These are phyloP conservation scores for Rhingia rostrata DNA, from an alignment of 2,888 invertebrate genomes.

Conservation along the genomic window DNA sequence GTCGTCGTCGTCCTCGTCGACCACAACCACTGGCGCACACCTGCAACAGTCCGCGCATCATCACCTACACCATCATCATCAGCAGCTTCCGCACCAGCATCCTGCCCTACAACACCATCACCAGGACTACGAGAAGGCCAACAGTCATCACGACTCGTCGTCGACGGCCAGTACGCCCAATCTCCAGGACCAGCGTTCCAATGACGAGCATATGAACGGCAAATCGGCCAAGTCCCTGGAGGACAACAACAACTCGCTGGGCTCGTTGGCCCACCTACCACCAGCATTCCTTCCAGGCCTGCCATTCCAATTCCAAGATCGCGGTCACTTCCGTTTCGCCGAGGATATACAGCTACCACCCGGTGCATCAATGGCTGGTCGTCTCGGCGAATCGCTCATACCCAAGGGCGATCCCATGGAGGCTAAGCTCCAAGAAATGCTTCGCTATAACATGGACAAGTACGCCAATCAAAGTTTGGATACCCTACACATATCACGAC, in stretches of 20 bases:
- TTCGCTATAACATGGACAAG: conserved; percentile 97
- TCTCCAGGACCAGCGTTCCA: conserved; percentile 79
- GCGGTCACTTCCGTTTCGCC: conserved; percentile 91
- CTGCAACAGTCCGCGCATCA: conserved; percentile 76
- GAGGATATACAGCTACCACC: conserved; percentile 91
- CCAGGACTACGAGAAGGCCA: conserved; percentile 78
- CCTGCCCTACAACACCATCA: conserved; percentile 74
- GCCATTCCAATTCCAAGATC: conserved; percentile 92
- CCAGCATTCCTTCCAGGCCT: conserved; percentile 83
- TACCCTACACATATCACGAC: conserved; percentile 96
- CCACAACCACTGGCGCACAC: conserved; percentile 44
- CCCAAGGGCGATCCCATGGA: conserved; percentile 97
- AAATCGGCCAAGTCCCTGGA: conserved; percentile 77
- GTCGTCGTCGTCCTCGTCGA: conserved; percentile 28
- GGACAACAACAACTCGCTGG: conserved; percentile 80
- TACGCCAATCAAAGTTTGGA: conserved; percentile 96
- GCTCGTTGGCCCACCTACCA: conserved; percentile 81
- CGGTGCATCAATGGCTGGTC: conserved; percentile 90
- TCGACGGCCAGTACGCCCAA: conserved; percentile 84
- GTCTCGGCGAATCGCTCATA: conserved; percentile 94
- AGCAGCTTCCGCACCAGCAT: conserved; percentile 76
- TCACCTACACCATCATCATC: conserved; percentile 75
- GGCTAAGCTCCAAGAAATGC: conserved; percentile 95
- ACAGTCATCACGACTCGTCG: conserved; percentile 80
- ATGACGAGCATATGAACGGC: conserved; percentile 78